Percentiles rank a stretch among this genome's conserved stretches.
Evolutionary conservation across 2,888 invertebrate genomes (phyloP).

Genomic region (Parnassius smintheus): DNA sequence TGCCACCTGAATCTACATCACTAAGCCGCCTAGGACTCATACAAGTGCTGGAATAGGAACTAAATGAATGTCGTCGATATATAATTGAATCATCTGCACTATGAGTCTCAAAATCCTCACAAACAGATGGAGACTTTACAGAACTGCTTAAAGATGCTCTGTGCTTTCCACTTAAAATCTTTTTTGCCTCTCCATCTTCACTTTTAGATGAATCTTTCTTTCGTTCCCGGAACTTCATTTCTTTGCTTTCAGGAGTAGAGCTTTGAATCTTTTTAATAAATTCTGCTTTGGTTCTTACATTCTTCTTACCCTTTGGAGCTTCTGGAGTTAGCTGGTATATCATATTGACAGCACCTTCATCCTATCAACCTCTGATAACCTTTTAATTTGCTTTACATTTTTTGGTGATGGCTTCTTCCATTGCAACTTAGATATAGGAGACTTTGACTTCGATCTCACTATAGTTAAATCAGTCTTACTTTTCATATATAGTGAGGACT

Average conservation of each 20-base stretch:
- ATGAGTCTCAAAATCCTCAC: slow-evolving; percentile 82
- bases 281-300: slow-evolving; percentile 79
- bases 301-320: slow-evolving; percentile 73
- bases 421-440: slow-evolving; percentile 60
- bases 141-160: slow-evolving; percentile 63
- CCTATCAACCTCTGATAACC: slow-evolving; percentile 88
- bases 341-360: slow-evolving; percentile 94
- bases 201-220: slow-evolving; percentile 63
- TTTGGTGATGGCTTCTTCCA: slow-evolving; percentile 75
- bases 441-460: slow-evolving; percentile 57
- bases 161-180: slow-evolving; percentile 58
- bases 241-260: slow-evolving; percentile 65
- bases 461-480: slow-evolving; percentile 47
- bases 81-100: slow-evolving; percentile 90
- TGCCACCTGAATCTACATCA: slow-evolving; percentile 58
- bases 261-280: slow-evolving; percentile 83
- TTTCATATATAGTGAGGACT: slow-evolving; percentile 47
- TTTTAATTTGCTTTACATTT: slow-evolving; percentile 76
- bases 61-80: slow-evolving; percentile 90
- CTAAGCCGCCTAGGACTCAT: slow-evolving; percentile 84
- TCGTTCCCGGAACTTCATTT: slow-evolving; percentile 77
- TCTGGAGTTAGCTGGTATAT: slow-evolving; percentile 87
- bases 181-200: slow-evolving; percentile 64
- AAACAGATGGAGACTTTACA: slow-evolving; percentile 79
- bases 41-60: slow-evolving; percentile 88